Percentiles rank a stretch among this genome's conserved stretches.
These are phyloP conservation scores for Anoplius nigerrimus DNA, from an alignment of 2,888 invertebrate species.

Conservation along the genomic window DNA sequence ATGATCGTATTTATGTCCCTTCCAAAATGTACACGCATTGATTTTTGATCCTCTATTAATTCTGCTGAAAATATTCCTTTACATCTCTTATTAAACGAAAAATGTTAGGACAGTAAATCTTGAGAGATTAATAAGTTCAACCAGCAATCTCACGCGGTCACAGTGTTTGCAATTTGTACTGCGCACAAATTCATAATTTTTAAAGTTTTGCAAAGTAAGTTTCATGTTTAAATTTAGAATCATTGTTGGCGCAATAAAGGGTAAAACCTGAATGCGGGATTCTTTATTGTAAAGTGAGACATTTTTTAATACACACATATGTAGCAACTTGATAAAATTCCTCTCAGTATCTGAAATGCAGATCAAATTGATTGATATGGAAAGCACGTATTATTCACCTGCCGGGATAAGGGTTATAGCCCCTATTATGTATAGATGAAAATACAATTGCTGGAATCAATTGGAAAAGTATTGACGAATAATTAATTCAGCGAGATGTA, in stretches of 20 bases:
- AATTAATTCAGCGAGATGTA: background rate
- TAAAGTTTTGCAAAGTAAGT: too few relatives aligned
- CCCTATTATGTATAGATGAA: slow-evolving; percentile 39
- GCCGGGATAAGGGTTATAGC: slow-evolving; percentile 60
- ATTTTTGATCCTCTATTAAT: too few relatives aligned
- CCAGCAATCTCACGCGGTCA: too few relatives aligned
- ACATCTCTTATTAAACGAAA: too few relatives aligned
- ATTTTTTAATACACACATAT: slow-evolving; percentile 9
- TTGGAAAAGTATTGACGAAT: slow-evolving; percentile 49
- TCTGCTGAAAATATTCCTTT: too few relatives aligned
- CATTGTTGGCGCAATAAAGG: background rate
- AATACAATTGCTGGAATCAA: slow-evolving; percentile 22
- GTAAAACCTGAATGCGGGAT: background rate
- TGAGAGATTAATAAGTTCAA: too few relatives aligned
- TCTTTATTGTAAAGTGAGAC: background rate
- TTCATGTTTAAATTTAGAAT: too few relatives aligned
- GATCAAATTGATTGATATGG: slow-evolving; percentile 56
- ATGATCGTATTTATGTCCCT: too few relatives aligned
- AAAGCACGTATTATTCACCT: slow-evolving; percentile 62
- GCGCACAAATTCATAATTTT: too few relatives aligned
- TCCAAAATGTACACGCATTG: too few relatives aligned
- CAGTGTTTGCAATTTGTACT: too few relatives aligned
- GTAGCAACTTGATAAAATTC: slow-evolving; percentile 36
- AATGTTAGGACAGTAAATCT: too few relatives aligned
- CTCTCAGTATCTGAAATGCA: slow-evolving; percentile 46